These are phyloP conservation scores for Lasioglossum calceatum DNA, from an alignment of 2,888 invertebrate genomes.

Conservation along the genomic window DNA sequence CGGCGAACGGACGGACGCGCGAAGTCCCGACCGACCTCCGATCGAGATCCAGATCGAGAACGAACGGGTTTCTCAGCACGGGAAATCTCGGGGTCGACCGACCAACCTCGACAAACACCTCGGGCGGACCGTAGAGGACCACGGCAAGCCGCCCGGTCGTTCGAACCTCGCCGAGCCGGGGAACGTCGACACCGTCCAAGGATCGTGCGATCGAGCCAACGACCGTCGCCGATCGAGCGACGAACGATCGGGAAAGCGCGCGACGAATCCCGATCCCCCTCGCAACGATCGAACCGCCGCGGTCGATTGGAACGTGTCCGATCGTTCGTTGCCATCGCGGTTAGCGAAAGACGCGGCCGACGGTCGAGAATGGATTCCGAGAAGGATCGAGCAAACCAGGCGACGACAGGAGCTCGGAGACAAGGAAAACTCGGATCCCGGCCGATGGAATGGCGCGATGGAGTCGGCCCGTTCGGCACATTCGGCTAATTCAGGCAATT, in stretches of 20 bases:
- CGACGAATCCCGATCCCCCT: background rate
- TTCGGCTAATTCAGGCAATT: slow-evolving; percentile 47
- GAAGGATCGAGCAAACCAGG: slow-evolving; percentile 78
- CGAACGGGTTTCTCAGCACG: background rate
- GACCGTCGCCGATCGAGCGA: background rate
- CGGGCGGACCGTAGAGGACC: background rate
- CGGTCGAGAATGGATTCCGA: slow-evolving; percentile 86
- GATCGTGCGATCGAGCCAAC: background rate
- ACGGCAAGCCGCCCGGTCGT: background rate
- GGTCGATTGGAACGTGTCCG: background rate
- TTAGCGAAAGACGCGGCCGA: slow-evolving; percentile 40
- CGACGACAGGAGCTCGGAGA: slow-evolving; percentile 37
- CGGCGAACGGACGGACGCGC: background rate
- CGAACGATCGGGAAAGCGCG: background rate
- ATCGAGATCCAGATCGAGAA: slow-evolving; percentile 1
- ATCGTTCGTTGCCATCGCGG: background rate
- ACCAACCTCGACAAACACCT: background rate
- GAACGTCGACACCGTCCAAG: background rate
- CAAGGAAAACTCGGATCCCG: slow-evolving; percentile 73
- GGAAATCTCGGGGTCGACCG: background rate
- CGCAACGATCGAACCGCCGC: background rate
- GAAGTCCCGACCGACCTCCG: background rate
- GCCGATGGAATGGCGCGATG: slow-evolving; percentile 61
- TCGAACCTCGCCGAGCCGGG: background rate
- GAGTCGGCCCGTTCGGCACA: slow-evolving; percentile 55